Percentiles rank a stretch among this genome's conserved stretches.
Conservation (phyloP, 2,888 invertebrate genomes). For the Habroteleia sp. region DNA sequence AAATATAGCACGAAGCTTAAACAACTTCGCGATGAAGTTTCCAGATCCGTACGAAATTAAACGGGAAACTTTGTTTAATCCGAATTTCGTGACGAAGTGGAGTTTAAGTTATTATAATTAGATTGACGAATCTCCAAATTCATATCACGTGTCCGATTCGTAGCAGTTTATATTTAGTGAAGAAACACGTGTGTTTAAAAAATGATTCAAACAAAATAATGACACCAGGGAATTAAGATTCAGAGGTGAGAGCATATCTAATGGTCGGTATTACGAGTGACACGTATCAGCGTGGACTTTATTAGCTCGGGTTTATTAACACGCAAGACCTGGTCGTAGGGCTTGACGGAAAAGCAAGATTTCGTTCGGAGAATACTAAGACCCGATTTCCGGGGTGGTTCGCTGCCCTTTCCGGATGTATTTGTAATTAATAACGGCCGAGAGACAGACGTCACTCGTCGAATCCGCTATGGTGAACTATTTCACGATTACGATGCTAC, state of each 20-base stretch:
- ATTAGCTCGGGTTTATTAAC: constrained; percentile 65
- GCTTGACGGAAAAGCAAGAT: constrained; percentile 68
- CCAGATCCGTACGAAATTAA: too few species aligned
- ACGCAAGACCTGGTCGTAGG: constrained; percentile 60
- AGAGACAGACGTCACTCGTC: constrained; percentile 11
- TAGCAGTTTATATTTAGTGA: constrained; percentile 46
- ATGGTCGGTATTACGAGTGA: constrained; percentile 50
- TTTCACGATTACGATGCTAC: constrained; percentile 10
- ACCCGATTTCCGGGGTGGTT: constrained; percentile 68
- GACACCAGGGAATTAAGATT: constrained; percentile 42
- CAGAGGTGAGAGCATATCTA: constrained; percentile 35
- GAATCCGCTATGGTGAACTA: constrained; percentile 3
- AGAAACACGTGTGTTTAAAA: constrained; percentile 31
- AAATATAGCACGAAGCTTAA: too few species aligned
- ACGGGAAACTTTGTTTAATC: too few species aligned
- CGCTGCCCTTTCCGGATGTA: constrained; percentile 45
- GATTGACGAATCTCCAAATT: constrained; percentile 19
- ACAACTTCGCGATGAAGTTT: too few species aligned
- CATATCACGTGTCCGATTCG: constrained; percentile 19
- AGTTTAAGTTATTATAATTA: constrained; percentile 32
- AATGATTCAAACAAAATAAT: constrained; percentile 39
- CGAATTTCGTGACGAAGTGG: constrained; percentile 9
- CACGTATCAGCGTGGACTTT: constrained; percentile 68
- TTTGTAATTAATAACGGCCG: constrained; percentile 45
- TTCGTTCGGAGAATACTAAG: constrained; percentile 71